A percentile compares a stretch with the other conserved stretches of the same genome.
phyloP scores from a whole-genome alignment of 2,888 invertebrate genomes.

The Alloplasta piceator region DNA sequence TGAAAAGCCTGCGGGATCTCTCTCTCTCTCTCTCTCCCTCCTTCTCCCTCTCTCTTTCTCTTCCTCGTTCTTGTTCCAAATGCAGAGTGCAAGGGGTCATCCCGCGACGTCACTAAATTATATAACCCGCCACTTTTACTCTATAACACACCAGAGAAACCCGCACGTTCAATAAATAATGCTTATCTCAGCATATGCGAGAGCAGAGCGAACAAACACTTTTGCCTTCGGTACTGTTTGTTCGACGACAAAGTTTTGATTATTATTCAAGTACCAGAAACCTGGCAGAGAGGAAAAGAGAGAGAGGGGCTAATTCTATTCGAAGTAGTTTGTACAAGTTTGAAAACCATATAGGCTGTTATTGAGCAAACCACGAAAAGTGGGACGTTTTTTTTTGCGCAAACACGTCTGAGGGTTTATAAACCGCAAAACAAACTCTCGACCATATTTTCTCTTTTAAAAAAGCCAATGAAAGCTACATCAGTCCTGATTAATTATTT shows the following conservation, averaged over 20 bases:
- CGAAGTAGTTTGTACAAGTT: constrained; percentile 5
- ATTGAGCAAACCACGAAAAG: constrained; percentile 9
- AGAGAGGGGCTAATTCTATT: neutral
- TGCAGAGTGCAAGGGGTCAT: constrained; percentile 25
- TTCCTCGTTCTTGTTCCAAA: constrained; percentile 8
- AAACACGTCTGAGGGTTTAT: no score
- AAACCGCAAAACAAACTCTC: no score
- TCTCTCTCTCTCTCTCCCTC: constrained; percentile 20
- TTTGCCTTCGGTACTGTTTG: neutral
- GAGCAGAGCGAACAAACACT: neutral
- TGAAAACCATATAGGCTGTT: neutral
- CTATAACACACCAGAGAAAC: neutral
- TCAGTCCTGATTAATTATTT: no score
- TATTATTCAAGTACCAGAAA: neutral
- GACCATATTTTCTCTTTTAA: no score
- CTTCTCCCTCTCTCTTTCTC: constrained; percentile 16
- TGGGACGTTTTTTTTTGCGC: no score
- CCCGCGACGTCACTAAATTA: constrained; percentile 40
- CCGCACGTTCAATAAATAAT: constrained; percentile 33
- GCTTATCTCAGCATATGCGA: constrained; percentile 13
- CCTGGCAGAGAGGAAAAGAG: neutral
- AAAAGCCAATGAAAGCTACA: no score
- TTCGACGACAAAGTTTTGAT: constrained; percentile 23
- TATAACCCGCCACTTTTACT: constrained; percentile 33
- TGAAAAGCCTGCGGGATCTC: constrained; percentile 36